Evolutionary conservation across 2,113 vertebrate genomes (phyloP), one percentile per base, ranked within the genome.

Genomic region (Lucifuga dentata): DNA sequence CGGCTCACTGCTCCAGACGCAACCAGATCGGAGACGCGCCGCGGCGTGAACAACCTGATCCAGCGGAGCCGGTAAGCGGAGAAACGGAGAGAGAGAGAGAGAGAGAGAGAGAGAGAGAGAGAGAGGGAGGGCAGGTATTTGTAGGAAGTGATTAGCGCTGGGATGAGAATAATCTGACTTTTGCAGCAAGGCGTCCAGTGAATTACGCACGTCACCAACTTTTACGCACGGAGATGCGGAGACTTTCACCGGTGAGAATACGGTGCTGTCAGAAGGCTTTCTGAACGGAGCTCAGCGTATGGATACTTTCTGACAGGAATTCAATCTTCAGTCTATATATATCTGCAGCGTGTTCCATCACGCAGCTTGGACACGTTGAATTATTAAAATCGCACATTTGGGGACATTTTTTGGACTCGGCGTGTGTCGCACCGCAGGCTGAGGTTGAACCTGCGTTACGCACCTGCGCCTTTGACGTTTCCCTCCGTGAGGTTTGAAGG

Each of bases 221-320:
- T 87, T 88, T 86, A 86, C 88, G 88, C 86, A 66, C 69, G 65
- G 75, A 83, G 57, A 15, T 51, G 56, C 73, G 69, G 77, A 68
- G 67, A 72, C 73, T 23, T 70, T 43, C 5, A 43, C 23, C 24
- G 5, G 15, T 41, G 53, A 39, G 24, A 46, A 50, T 36, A 1
- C 23, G 40, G 76, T 53, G 11, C 17, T 32, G 1, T 39, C 39
- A 39, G 23, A 24, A 12, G 19, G 24, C 7, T 7, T 78, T 11
- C 10, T 40, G 8, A 59, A 21, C 20, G 0, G 10, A 45, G 32
- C n/a, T 72, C 36, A 1, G 16, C 11, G 44, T 39, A 10, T 55
- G 48, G 46, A 40, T 7, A 2, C 8, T 40, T 55, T 45, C 17
- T 50, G 13, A 15, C 23, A 26, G 44, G 64, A 26, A 3, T 57